Conservation (phyloP, 2,113 vertebrate species). For the Phocoena sinus region DNA sequence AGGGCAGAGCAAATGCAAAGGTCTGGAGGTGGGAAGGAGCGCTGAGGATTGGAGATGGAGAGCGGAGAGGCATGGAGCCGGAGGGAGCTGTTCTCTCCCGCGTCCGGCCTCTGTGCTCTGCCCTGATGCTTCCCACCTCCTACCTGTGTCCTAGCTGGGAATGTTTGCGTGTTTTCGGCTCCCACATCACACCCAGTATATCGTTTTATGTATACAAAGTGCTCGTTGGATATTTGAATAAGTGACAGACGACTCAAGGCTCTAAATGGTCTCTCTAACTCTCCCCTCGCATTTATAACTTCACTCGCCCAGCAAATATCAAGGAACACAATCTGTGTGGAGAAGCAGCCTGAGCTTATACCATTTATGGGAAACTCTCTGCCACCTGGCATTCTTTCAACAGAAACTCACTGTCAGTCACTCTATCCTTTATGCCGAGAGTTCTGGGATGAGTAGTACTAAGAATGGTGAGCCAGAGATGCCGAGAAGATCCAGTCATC, state of each 20-base stretch:
- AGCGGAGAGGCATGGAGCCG: no score
- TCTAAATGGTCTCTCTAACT: neutral
- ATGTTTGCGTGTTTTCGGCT: neutral
- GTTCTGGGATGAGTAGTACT: neutral
- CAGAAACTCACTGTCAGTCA: neutral
- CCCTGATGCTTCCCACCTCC: neutral
- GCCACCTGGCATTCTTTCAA: neutral
- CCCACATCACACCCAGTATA: neutral
- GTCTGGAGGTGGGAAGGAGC: neutral
- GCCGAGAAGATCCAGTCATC: neutral
- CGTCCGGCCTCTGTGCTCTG: neutral
- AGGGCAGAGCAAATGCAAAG: neutral
- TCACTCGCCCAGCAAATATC: neutral
- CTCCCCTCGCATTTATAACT: neutral
- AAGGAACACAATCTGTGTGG: neutral
- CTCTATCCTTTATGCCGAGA: neutral
- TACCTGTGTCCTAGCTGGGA: neutral
- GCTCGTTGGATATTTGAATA: neutral
- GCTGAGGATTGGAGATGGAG: no score
- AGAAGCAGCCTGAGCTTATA: neutral
- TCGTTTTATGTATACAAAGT: neutral
- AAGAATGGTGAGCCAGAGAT: neutral
- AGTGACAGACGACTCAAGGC: neutral
- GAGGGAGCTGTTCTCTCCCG: rapidly evolving
- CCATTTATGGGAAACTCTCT: neutral